Base-by-base conservation (phyloP, 1,140 invertebrate species). In the Hylyphantes graminicola region DNA sequence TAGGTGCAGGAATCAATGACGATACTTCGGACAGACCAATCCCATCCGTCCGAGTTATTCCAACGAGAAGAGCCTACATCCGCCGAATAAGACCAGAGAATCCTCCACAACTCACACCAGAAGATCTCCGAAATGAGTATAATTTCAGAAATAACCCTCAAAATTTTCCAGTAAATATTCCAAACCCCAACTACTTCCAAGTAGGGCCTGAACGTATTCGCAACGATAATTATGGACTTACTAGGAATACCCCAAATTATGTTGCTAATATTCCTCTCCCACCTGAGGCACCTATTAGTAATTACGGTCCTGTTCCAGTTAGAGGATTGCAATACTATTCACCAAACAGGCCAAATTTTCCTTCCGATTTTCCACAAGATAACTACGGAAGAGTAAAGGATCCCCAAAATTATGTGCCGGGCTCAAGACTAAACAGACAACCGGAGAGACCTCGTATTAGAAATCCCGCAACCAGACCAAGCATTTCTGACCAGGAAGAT, bases 21-120 rank as follows among this genome's bases (percentile, higher is more conserved):
- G 82, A 85, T 70, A 17, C 35, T 4, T 51, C 48, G 15, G 81
- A 68, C n/a, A 68, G 82, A 54, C 82, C 82, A 8, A 85, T 85
- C 51, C 82, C 82, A n/a, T 48, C 82, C 1, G 74, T 85, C 11
- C 75, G 82, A 61, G 82, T 85, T 0, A 77, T 85, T 54, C 82
- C 82, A 35, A 85, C 82, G 0, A 48, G 82, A 57, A 48, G 82
- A 54, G 82, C 82, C n/a, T 85, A 85, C 17, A 72, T 85, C 53
- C 53, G 82, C 2, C 17, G 82, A 54, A 68, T 85, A 48, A 77
- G 70, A 65, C 80, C 80, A 8, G 59, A 65, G 7, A 63, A 64
- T 7, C 54, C 74, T 8, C 54, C n/a, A 51, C 67, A 77, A 57
- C 12, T 68, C 7, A 54, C 73, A 53, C n/a, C 50, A 48, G 80